phyloP scores from a whole-genome alignment of 2,888 invertebrate species.

The Calameuta filiformis region DNA sequence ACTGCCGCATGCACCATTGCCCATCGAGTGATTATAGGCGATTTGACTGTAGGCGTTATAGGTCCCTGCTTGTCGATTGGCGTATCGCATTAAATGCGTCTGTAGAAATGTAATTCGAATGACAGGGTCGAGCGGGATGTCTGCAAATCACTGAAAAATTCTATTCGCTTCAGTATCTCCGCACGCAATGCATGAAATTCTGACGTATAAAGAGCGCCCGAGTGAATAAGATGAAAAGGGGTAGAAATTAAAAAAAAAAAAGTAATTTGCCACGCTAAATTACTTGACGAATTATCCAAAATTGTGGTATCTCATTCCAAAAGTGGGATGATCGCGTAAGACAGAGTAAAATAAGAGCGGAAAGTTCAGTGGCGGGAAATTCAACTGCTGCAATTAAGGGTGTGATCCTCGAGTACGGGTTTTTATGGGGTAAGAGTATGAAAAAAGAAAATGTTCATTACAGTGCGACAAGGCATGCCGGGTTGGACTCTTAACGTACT shows the following conservation, averaged over 20 bases:
- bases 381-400: background rate
- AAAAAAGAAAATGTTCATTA: conserved; percentile 22
- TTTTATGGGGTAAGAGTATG: conserved; percentile 5
- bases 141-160: background rate
- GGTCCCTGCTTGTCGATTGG: background rate
- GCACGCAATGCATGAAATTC: background rate
- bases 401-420: background rate
- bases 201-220: background rate
- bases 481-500: conserved; percentile 22
- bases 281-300: background rate
- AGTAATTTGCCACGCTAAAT: background rate
- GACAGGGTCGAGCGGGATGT: background rate
- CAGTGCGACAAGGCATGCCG: conserved; percentile 9
- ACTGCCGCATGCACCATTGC: conserved; percentile 47
- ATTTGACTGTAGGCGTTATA: conserved; percentile 15
- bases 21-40: conserved; percentile 24
- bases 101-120: background rate
- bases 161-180: background rate
- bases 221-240: background rate
- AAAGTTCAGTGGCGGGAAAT: background rate
- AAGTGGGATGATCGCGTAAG: background rate
- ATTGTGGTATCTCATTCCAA: background rate
- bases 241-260: background rate
- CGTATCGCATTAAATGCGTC: background rate
- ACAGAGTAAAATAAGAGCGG: background rate